Evolutionary conservation across 2,888 invertebrate species (phyloP), one percentile per base, ranked within the genome.

Genomic region (Isoperla grammatica): DNA sequence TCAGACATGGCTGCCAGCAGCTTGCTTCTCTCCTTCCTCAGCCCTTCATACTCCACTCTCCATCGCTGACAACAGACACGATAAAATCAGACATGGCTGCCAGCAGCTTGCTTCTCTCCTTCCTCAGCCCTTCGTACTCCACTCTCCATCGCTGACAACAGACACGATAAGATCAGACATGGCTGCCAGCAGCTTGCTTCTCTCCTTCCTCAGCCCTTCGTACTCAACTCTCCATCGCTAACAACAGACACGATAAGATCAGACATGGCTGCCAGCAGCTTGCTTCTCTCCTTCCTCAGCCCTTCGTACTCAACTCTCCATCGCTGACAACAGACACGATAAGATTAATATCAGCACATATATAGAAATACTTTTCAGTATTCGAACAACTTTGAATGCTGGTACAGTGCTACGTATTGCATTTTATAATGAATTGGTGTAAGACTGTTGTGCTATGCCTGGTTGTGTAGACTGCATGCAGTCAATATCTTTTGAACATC

Each of bases 121-220:
- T 76, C 65, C 73, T 68, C 40, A 76, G 65, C 39, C 69, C 57
- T 70, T 92, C 91, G 69, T 90, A 90, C 70, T 93, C 91, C 69
- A 54, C 60, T 22, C 48, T 53, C 39, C 29, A 17, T 15, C 23
- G 12, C 61, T 61, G 57, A 2, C 9, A n/a, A n/a, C n/a, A n/a
- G 64, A 84, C 80, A 70, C 90, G 91, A 19, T 91, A 19, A 90
- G 76, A 57, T 80, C 80, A 55, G 84, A 81, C 67, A 88, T 83
- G 63, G 82, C 80, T 0, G 80, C 72, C 64, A 86, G 74, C 15
- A 85, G 76, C 62, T 81, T 78, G 65, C 77, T 78, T 46, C 83
- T 73, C 58, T 76, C 75, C 50, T 72, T 71, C 60, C 73, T 72
- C 50, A 74, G 66, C 17, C 69, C 70, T 53, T 70, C 70, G 2